These are phyloP conservation scores for Camponotus vicinus DNA, from an alignment of 1,140 invertebrate species.

Conservation along the genomic window DNA sequence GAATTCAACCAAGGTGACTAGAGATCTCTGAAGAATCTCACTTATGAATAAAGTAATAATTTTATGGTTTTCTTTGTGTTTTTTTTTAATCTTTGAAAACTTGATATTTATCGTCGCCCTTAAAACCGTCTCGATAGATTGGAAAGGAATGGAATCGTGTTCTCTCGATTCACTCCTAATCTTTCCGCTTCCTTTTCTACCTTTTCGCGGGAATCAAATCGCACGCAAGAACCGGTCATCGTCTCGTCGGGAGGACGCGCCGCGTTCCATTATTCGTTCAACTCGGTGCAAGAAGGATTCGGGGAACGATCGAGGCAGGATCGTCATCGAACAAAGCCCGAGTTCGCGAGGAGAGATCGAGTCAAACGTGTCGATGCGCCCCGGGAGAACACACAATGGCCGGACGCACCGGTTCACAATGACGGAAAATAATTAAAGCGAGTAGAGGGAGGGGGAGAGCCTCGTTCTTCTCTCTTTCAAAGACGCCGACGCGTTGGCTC, in stretches of 20 bases:
- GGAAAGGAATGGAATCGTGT: background rate
- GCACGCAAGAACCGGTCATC: slow-evolving; percentile 30
- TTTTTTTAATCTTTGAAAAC: background rate
- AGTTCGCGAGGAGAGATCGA: slow-evolving; percentile 61
- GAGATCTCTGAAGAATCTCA: background rate
- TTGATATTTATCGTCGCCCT: background rate
- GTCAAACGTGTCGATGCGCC: slow-evolving; percentile 55
- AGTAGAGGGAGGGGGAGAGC: slow-evolving; percentile 37
- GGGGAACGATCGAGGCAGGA: slow-evolving; percentile 41
- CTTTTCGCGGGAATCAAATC: slow-evolving; percentile 41
- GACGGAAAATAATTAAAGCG: slow-evolving; percentile 82
- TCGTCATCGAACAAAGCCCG: slow-evolving; percentile 59
- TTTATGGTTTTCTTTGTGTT: background rate
- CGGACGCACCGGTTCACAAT: slow-evolving; percentile 73
- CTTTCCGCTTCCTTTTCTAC: background rate
- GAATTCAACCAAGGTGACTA: background rate
- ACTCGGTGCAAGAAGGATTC: slow-evolving; percentile 42
- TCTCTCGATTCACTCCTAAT: slow-evolving; percentile 28
- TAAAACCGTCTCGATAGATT: background rate
- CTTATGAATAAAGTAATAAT: background rate
- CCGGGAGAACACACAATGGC: slow-evolving; percentile 70
- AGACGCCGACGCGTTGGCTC: slow-evolving; percentile 75
- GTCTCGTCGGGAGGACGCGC: background rate
- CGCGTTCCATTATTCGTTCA: slow-evolving; percentile 45
- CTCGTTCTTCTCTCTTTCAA: slow-evolving; percentile 66